Conservation (phyloP, 2,888 invertebrate species). For the Ophioninae sp. region DNA sequence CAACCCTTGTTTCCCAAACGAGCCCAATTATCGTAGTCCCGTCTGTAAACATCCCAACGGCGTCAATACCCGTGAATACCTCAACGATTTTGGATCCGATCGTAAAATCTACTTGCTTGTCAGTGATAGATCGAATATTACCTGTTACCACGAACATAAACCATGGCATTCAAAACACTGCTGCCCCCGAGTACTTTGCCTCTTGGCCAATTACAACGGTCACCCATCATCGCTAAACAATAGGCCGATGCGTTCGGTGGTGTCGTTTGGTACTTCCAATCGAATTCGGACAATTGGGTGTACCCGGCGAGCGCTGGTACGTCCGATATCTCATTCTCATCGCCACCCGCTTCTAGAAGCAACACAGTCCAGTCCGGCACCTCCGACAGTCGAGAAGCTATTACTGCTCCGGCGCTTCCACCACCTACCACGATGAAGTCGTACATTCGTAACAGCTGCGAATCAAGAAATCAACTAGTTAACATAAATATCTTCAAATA, state of each 20-base stretch:
- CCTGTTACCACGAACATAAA: slow-evolving; percentile 93
- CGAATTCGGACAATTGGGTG: slow-evolving; percentile 91
- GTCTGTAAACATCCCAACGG: slow-evolving; percentile 64
- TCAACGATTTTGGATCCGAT: not conserved
- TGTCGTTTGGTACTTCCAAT: slow-evolving; percentile 95
- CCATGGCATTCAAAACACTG: slow-evolving; percentile 95
- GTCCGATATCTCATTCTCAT: slow-evolving; percentile 94
- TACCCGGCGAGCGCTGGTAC: slow-evolving; percentile 93
- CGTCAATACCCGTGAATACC: slow-evolving; percentile 21
- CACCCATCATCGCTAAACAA: slow-evolving; percentile 93
- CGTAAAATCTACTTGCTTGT: not conserved
- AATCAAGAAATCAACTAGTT: slow-evolving; percentile 52
- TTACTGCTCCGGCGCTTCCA: slow-evolving; percentile 94
- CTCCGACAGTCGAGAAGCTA: slow-evolving; percentile 92
- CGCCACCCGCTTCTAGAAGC: slow-evolving; percentile 92
- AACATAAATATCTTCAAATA: not conserved
- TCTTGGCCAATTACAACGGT: slow-evolving; percentile 95
- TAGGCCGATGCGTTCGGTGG: slow-evolving; percentile 90
- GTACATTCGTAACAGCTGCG: slow-evolving; percentile 89
- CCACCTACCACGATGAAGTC: slow-evolving; percentile 94
- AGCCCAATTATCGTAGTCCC: slow-evolving; percentile 94
- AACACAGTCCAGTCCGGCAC: slow-evolving; percentile 91
- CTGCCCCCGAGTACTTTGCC: slow-evolving; percentile 95
- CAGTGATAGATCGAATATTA: slow-evolving; percentile 73
- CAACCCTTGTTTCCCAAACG: slow-evolving; percentile 92